Evolutionary conservation across 2,113 vertebrate genomes (phyloP), one percentile per base, ranked within the genome.

Genomic region (Tor tambroides): DNA sequence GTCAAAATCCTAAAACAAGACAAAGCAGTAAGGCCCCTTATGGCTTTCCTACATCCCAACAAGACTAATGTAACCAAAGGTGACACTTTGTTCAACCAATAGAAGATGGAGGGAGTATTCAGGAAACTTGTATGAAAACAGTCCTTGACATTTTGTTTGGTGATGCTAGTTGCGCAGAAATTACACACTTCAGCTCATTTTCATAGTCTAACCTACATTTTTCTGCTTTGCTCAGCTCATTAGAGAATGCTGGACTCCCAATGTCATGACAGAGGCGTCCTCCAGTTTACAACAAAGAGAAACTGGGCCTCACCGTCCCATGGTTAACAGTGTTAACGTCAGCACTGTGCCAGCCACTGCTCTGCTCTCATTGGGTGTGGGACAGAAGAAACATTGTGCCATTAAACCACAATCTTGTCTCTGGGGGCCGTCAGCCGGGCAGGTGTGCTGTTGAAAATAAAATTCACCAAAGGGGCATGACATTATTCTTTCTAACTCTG

Each of bases 401-500:
- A 82, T 86, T 88, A 83, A 83, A 56, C 61, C 67, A 77, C 54
- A 67, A 85, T 69, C 82, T 61, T 12, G 72, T 77, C 59, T 76
- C 56, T 61, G 21, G 67, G 51, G 85, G 72, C 65, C 71, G 51
- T 51, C 51, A 74, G 54, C 84, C 72, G 78, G 86, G 89, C 91
- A 92, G 91, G 88, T 91, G 89, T 86, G 28, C 63, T 87, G 89
- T 89, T 89, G 80, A 91, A 91, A 92, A 92, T 90, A 90, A 90
- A 91, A 89, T 75, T 71, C 83, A 88, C 83, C 38, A 10, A 83
- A 86, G 46, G 67, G 59, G 89, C 83, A 88, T 38, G 41, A 80
- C 88, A 89, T 91, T 85, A 90, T 80, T 87, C 84, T 82, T 46
- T 87, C 46, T 32, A 43, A 82, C 28, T 78, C 51, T 86, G 61